Base-by-base conservation (phyloP, 2,113 vertebrate species). In the Notiomystis cincta region DNA sequence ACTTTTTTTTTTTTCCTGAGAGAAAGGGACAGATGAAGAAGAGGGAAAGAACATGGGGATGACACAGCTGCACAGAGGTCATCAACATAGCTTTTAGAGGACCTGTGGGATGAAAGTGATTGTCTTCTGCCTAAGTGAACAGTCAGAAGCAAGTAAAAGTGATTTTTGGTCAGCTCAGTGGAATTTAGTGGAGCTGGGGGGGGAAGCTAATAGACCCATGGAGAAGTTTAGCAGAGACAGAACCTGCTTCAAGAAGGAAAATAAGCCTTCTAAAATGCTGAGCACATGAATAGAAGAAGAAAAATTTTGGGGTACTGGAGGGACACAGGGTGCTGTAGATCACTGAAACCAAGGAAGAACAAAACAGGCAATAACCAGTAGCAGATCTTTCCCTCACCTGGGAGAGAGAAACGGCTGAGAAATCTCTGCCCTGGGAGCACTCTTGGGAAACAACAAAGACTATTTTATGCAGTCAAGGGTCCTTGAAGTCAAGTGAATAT, bases 101-200 rank as follows among this genome's bases (percentile, higher is more conserved):
- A 90, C 9, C 35, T 69, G 27, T 35, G 35, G 20, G 48, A 82
- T 33, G 56, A 48, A 82, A 76, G 38, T 42, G 2, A 62, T 37
- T 67, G 30, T 45, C n/a, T 67, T 80, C 31, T 72, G n/a, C 45
- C n/a, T 64, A 40, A 58, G 17, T 28, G 33, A 80, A 72, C 4
- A 13, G 37, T 42, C 11, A 60, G 73, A 84, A 33, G 20, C 7
- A 73, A 84, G 44, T 53, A 27, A n/a, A 8, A 7, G 11, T n/a
- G 8, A 28, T 42, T 80, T 83, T 42, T 80, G 18, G 47, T 50
- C 53, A 87, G 69, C 18, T 64, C 16, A 7, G 35, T 77, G 30
- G 42, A 40, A 40, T 22, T 8, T n/a, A 27, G 18, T 2, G 6
- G 6, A 12, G 8, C 4, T 42, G 11, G 4, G 21, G 7, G 4